Conservation (phyloP, 2,888 invertebrate genomes). For the Ormyrus thymus region DNA sequence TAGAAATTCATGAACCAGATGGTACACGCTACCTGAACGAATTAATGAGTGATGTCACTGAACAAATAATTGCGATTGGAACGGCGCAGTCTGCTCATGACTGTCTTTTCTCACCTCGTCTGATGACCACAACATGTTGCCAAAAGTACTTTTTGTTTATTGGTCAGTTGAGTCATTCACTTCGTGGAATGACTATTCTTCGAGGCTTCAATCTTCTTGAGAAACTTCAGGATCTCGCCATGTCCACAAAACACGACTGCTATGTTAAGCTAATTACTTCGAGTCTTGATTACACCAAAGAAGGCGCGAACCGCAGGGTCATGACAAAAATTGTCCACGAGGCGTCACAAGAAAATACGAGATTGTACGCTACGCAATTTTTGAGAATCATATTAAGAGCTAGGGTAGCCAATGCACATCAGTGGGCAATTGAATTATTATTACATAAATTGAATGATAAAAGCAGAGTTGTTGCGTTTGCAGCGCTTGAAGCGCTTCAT, state of each 20-base stretch:
- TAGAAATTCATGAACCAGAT: slow-evolving; percentile 83
- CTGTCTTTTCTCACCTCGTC: slow-evolving; percentile 90
- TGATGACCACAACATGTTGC: slow-evolving; percentile 91
- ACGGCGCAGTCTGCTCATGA: slow-evolving; percentile 87
- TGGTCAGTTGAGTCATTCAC: slow-evolving; percentile 87
- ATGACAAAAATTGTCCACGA: slow-evolving; percentile 78
- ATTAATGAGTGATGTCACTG: slow-evolving; percentile 86
- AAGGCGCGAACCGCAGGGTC: slow-evolving; percentile 83
- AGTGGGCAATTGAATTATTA: slow-evolving; percentile 91
- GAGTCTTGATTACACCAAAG: slow-evolving; percentile 89
- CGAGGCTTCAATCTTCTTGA: slow-evolving; percentile 76
- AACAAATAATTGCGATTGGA: slow-evolving; percentile 84
- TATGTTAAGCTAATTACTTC: slow-evolving; percentile 96
- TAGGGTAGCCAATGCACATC: slow-evolving; percentile 83
- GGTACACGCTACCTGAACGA: slow-evolving; percentile 85
- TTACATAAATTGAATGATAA: slow-evolving; percentile 90
- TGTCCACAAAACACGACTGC: slow-evolving; percentile 90
- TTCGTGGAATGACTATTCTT: slow-evolving; percentile 82
- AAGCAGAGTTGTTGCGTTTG: slow-evolving; percentile 86
- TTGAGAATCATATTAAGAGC: slow-evolving; percentile 90
- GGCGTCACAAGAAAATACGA: slow-evolving; percentile 76
- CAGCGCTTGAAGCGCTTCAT: slow-evolving; percentile 89
- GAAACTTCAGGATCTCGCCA: slow-evolving; percentile 84
- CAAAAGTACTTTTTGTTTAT: slow-evolving; percentile 96
- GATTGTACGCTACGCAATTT: slow-evolving; percentile 94